Evolutionary conservation across 1,140 invertebrate genomes (phyloP).

Genomic region (Protaetia brevitarsis): DNA sequence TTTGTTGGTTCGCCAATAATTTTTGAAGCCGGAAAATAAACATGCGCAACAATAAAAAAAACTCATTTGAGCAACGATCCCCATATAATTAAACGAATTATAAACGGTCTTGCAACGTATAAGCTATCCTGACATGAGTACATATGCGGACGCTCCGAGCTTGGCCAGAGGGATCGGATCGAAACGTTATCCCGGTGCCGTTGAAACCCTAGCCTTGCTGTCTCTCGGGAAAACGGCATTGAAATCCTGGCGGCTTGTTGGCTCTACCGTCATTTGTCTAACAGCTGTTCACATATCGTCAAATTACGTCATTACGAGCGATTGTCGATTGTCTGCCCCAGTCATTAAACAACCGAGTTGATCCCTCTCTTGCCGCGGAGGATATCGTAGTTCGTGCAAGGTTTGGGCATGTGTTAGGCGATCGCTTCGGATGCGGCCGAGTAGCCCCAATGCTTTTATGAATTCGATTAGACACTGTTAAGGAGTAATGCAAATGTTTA

Average conservation of each 20-base stretch:
- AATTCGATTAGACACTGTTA: conserved; percentile 7
- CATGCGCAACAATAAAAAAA: no score
- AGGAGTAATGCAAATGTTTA: conserved; percentile 10
- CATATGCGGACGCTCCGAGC: neutral
- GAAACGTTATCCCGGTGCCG: neutral
- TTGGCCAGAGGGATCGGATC: neutral
- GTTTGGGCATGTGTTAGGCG: neutral
- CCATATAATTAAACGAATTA: no score
- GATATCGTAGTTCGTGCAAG: neutral
- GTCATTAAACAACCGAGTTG: conserved; percentile 34
- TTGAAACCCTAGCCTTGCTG: conserved; percentile 46
- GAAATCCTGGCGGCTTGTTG: conserved; percentile 45
- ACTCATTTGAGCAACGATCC: no score
- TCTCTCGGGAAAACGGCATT: conserved; percentile 53
- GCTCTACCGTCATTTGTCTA: conserved; percentile 50
- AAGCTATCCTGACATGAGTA: no score
- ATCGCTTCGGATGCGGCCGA: neutral
- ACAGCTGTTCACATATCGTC: conserved; percentile 48
- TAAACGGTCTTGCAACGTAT: no score
- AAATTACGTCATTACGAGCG: conserved; percentile 43
- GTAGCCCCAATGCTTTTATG: neutral
- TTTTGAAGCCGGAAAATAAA: no score
- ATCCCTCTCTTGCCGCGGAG: conserved; percentile 13
- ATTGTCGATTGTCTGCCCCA: conserved; percentile 41
- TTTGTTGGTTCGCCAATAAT: no score